phyloP scores from a whole-genome alignment of 2,113 vertebrate genomes.

The Lipophrys pholis region DNA sequence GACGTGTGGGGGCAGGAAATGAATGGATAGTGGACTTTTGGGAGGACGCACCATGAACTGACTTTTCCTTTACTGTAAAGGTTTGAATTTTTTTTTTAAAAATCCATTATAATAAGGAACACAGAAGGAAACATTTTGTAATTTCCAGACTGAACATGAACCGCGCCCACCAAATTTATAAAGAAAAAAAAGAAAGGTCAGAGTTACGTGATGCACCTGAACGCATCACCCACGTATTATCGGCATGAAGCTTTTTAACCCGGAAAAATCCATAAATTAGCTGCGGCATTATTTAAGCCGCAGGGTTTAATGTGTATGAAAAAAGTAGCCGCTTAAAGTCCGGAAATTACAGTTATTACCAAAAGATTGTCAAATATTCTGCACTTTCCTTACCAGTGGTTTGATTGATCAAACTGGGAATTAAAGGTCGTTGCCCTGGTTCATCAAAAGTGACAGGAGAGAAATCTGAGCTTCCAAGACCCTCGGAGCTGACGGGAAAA shows the following conservation, averaged over 20 bases:
- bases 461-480: constrained; percentile 73
- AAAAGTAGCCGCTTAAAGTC: too few species aligned
- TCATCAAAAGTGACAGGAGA: constrained; percentile 72
- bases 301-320: too few species aligned
- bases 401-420: constrained; percentile 50
- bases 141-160: not conserved
- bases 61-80: constrained; percentile 42
- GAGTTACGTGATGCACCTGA: too few species aligned
- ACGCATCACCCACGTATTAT: too few species aligned
- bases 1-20: constrained; percentile 45
- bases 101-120: not conserved
- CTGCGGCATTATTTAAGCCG: too few species aligned
- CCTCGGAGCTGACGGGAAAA: constrained; percentile 80
- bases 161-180: not conserved
- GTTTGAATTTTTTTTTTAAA: too few species aligned
- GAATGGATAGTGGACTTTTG: constrained; percentile 26
- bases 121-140: not conserved
- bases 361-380: too few species aligned
- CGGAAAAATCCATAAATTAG: not conserved
- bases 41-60: constrained; percentile 7
- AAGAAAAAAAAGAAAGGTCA: not conserved
- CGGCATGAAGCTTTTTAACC: too few species aligned
- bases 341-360: too few species aligned
- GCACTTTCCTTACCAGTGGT: constrained; percentile 57
- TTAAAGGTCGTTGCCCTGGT: constrained; percentile 53